Conservation (phyloP, 35 echinoderm and acorn worm genomes). For the Ophiothrix spiculata region DNA sequence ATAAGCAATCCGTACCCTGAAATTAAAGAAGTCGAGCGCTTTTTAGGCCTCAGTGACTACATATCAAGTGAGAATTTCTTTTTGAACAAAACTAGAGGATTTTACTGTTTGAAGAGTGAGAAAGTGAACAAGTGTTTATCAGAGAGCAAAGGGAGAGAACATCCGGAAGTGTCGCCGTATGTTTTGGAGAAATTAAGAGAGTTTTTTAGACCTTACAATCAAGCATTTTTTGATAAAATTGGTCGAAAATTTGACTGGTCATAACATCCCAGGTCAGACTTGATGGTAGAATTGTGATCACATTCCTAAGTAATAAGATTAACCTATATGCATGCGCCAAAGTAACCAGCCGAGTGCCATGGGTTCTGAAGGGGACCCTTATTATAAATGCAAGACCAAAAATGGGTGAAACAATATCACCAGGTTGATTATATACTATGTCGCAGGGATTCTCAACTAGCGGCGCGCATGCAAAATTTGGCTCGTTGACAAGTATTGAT, state of each 20-base stretch:
- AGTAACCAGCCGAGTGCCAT: no score
- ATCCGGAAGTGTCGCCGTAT: slow-evolving; percentile 68
- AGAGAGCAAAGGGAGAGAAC: slow-evolving; percentile 74
- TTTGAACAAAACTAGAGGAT: slow-evolving; percentile 78
- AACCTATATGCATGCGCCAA: no score
- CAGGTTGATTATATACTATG: no score
- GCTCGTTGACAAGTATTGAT: no score
- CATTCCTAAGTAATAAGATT: no score
- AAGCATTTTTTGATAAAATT: slow-evolving; percentile 70
- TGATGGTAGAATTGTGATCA: no score
- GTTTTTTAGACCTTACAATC: slow-evolving; percentile 83
- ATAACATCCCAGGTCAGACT: slow-evolving; percentile 14
- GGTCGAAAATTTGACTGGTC: slow-evolving; percentile 74
- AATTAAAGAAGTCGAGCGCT: slow-evolving; percentile 83
- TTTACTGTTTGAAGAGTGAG: slow-evolving; percentile 84
- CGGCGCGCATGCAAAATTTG: no score
- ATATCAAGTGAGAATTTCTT: slow-evolving; percentile 65
- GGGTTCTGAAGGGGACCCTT: no score
- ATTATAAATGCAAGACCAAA: no score
- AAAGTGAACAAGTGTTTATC: slow-evolving; percentile 69
- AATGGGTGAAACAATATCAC: no score
- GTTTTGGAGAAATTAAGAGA: slow-evolving; percentile 64
- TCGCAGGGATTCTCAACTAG: no score
- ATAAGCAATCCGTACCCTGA: slow-evolving; percentile 75
- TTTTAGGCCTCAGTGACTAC: slow-evolving; percentile 63